Base-by-base conservation (phyloP, 2,113 vertebrate species). In the Erythrolamprus reginae region DNA sequence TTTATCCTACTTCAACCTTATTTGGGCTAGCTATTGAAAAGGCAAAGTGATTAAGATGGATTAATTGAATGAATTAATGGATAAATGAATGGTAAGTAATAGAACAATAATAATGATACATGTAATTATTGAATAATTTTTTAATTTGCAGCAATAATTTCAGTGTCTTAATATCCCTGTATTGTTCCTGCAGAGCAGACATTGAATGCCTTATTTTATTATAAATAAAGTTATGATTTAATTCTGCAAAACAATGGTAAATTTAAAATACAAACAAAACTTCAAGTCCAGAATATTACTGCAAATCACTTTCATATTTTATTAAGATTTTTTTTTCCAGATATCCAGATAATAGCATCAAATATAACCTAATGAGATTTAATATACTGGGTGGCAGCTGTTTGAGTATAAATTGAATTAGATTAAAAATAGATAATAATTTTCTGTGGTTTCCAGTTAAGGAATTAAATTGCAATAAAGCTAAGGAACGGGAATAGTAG, bases 341-440 rank as follows among this genome's bases (percentile, higher is more conserved):
- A 21, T 88, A 48, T n/a, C 28, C 28, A 24, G 23, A 58, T 47
- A 87, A 88, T 50, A 65, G 87, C 26, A 65, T 33, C n/a, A 88
- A 88, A 24, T 45, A n/a, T n/a, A 28, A 26, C 86, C 42, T 88
- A 58, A 65, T 47, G 61, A 88, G 26, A 51, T 83, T 83, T 56
- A 83, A 83, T 28, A 45, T 56, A 83, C 51, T 56, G 42, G 2
- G 26, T 47, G 38, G 13, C 51, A 56, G 77, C 77, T 89, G 77
- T 42, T 83, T n/a, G 15, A 83, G 42, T 10, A 24, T 89, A 38
- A 58, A 58, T 50, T 19, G n/a, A 58, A 58, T 58, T n/a, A 50
- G 53, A 58, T 89, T 26, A 89, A 83, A 13, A 28, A 89, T 48
- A 45, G 52, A 58, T 58, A 89, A 89, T 82, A 84, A 89, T 53